phyloP scores from a whole-genome alignment of 2,888 invertebrate genomes.

The Cryptocephalus primarius region DNA sequence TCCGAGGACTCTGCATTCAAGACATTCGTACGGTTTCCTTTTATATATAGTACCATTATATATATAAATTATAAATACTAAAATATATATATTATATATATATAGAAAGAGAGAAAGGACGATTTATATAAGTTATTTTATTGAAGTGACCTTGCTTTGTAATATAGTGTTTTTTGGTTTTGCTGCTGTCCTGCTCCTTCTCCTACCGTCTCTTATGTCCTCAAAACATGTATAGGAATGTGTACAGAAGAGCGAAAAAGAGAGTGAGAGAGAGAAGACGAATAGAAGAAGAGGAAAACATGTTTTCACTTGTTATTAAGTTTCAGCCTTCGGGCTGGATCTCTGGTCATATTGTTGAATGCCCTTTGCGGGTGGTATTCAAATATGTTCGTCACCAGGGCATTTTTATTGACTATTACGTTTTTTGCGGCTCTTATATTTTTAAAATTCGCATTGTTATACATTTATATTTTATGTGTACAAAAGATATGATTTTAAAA shows the following conservation, averaged over 20 bases:
- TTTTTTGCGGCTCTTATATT: too few species aligned
- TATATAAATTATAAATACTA: too few species aligned
- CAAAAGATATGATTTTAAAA: too few species aligned
- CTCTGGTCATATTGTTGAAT: too few species aligned
- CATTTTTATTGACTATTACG: too few species aligned
- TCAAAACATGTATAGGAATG: conserved; percentile 18
- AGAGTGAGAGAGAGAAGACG: too few species aligned
- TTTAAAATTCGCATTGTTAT: conserved; percentile 17
- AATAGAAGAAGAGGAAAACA: too few species aligned
- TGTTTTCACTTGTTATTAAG: too few species aligned
- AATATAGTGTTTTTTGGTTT: conserved; percentile 39
- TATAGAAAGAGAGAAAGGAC: conserved; percentile 34
- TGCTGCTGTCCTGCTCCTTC: conserved; percentile 17
- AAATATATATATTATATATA: conserved; percentile 18
- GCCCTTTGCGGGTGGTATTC: too few species aligned
- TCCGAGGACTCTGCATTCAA: too few species aligned
- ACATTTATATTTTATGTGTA: not conserved
- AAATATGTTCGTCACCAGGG: too few species aligned
- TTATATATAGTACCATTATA: conserved; percentile 22
- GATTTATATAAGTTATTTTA: conserved; percentile 44
- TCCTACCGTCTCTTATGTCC: conserved; percentile 2
- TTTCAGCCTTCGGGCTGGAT: too few species aligned
- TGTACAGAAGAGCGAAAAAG: conserved; percentile 20
- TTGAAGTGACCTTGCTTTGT: conserved; percentile 52
- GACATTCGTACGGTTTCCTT: conserved; percentile 27